Percentiles rank a stretch among this genome's conserved stretches.
Evolutionary conservation across 2,797 vertebrate genomes (phyloP).

Genomic region (Masticophis lateralis): DNA sequence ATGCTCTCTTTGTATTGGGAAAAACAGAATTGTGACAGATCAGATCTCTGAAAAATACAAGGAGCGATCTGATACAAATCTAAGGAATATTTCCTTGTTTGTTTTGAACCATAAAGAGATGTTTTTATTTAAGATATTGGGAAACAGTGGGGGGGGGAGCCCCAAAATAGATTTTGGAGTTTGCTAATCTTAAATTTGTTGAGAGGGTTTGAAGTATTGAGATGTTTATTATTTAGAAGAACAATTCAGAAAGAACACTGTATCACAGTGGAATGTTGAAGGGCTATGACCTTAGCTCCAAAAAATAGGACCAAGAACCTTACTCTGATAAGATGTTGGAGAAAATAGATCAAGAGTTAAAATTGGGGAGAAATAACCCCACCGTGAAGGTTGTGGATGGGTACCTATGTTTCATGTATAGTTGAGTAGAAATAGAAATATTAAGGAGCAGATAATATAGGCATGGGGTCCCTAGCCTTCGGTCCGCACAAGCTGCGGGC

Average conservation of each 20-base stretch:
- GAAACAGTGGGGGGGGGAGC: background rate
- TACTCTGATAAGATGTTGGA: background rate
- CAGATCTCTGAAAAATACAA: background rate
- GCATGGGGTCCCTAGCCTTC: no score
- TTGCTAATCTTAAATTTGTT: background rate
- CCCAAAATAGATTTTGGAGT: background rate
- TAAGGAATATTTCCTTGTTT: background rate
- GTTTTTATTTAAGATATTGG: background rate
- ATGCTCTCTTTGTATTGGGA: background rate
- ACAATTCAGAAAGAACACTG: background rate
- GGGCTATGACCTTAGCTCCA: background rate
- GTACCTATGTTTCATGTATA: background rate
- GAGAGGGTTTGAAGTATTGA: background rate
- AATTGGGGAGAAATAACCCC: background rate
- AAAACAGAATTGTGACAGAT: background rate
- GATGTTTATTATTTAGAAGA: background rate
- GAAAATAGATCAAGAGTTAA: background rate
- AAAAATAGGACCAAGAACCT: background rate
- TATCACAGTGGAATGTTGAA: background rate
- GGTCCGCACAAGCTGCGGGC: no score
- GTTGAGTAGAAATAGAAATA: background rate
- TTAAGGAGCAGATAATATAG: background rate
- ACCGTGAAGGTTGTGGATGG: background rate
- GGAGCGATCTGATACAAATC: background rate
- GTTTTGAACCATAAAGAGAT: background rate